Percentiles rank a stretch among this genome's conserved stretches.
These are phyloP conservation scores for Unio pictorum DNA, from an alignment of 2,888 invertebrate species.

Conservation along the genomic window DNA sequence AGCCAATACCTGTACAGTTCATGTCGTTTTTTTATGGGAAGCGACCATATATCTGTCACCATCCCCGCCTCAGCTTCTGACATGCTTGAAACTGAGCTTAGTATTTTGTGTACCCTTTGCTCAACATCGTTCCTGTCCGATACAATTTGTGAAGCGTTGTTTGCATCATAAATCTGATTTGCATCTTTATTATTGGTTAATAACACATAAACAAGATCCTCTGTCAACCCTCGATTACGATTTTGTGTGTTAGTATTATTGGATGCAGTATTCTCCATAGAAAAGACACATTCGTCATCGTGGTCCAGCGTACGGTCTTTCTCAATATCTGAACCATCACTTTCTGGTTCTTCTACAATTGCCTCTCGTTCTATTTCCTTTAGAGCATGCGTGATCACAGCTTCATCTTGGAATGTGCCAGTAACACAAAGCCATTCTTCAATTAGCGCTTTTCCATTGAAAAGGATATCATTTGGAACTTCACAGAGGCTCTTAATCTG, in stretches of 20 bases:
- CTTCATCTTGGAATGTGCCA: background rate
- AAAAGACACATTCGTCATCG: constrained; percentile 11
- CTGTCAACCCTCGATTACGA: too few relatives aligned
- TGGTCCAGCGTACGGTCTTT: constrained; percentile 24
- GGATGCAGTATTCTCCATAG: background rate
- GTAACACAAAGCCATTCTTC: too few relatives aligned
- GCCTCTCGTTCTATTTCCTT: constrained; percentile 4
- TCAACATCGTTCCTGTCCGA: too few relatives aligned
- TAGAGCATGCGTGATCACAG: background rate
- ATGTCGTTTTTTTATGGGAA: constrained; percentile 68
- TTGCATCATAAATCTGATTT: too few relatives aligned
- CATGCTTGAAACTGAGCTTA: constrained; percentile 16
- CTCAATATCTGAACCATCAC: constrained; percentile 22
- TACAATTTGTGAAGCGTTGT: too few relatives aligned
- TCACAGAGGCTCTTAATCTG: too few relatives aligned
- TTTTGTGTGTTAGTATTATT: too few relatives aligned
- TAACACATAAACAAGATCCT: too few relatives aligned
- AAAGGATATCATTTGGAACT: too few relatives aligned
- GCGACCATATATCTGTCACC: constrained; percentile 50
- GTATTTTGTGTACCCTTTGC: too few relatives aligned
- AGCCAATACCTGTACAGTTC: constrained; percentile 70
- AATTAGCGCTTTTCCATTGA: too few relatives aligned
- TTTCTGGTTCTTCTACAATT: background rate
- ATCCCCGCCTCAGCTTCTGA: constrained; percentile 21
- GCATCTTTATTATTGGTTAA: too few relatives aligned